These are phyloP conservation scores for Luffia ferchaultella DNA, from an alignment of 2,888 invertebrate genomes.

Conservation along the genomic window DNA sequence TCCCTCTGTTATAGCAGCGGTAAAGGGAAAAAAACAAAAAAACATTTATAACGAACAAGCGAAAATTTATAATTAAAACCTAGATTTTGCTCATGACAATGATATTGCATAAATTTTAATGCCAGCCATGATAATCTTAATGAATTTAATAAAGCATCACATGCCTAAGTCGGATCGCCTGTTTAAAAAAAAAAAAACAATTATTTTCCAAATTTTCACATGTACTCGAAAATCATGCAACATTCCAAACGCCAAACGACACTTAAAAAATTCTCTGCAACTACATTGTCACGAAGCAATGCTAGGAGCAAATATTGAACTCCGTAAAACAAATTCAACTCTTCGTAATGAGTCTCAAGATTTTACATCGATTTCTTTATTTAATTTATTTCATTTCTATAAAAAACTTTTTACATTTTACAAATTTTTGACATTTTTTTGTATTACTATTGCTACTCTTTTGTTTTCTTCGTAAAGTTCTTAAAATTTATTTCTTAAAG, in stretches of 20 bases:
- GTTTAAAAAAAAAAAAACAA: no score
- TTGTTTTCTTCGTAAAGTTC: no score
- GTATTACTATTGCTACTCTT: no score
- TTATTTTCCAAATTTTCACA: no score
- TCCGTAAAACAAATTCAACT: not conserved
- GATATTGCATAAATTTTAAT: constrained; percentile 44
- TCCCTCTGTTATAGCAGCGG: constrained; percentile 53
- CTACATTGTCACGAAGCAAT: constrained; percentile 68
- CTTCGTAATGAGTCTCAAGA: not conserved
- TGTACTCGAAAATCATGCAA: constrained; percentile 5
- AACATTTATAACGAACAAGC: not conserved
- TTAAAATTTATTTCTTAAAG: no score
- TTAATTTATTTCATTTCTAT: no score
- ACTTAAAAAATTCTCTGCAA: constrained; percentile 22
- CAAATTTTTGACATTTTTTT: no score
- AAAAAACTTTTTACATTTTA: no score
- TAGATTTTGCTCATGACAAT: constrained; percentile 60
- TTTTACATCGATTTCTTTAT: no score
- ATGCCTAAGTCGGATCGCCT: no score
- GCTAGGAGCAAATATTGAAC: constrained; percentile 26
- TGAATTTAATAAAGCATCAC: constrained; percentile 31
- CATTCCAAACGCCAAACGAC: constrained; percentile 2
- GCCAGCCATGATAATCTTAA: constrained; percentile 56
- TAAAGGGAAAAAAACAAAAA: constrained; percentile 43
- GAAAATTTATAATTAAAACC: not conserved